Evolutionary conservation across 2,113 vertebrate genomes (phyloP).

Genomic region (Poeciliopsis retropinna): DNA sequence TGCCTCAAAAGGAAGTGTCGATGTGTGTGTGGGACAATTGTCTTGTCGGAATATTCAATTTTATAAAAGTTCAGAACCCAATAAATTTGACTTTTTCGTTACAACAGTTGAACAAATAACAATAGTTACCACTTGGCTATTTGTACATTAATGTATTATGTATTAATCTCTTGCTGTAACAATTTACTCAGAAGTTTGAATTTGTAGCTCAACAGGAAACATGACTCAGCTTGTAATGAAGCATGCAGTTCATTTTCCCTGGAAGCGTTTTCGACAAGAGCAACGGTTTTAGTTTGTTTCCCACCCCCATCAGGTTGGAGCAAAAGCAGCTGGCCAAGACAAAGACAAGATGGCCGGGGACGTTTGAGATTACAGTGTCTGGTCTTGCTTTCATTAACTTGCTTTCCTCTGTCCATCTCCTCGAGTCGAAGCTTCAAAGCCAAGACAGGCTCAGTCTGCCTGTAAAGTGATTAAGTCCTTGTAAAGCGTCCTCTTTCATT

Average conservation of each 20-base stretch:
- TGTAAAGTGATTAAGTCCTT: not conserved
- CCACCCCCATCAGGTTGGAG: conserved; percentile 27
- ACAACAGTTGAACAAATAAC: not conserved
- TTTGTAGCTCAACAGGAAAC: no score
- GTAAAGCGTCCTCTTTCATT: conserved; percentile 17
- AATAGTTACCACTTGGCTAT: not conserved
- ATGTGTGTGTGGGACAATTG: no score
- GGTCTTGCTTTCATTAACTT: conserved; percentile 35
- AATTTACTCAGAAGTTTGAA: not conserved
- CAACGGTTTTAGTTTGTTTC: not conserved
- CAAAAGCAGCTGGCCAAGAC: conserved; percentile 50
- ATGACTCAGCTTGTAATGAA: not conserved
- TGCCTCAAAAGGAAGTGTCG: no score
- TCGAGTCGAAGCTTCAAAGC: conserved; percentile 15
- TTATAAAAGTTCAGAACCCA: not conserved
- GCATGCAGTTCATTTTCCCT: not conserved
- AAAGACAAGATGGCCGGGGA: conserved; percentile 66
- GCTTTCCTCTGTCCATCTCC: conserved; percentile 19
- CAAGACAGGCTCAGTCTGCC: not conserved
- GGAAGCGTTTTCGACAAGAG: not conserved
- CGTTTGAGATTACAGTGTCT: conserved; percentile 49
- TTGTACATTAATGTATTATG: not conserved
- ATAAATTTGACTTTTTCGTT: not conserved
- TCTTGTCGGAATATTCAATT: no score
- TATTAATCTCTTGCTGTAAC: not conserved